Percentiles rank a stretch among this genome's conserved stretches.
Conservation (phyloP, 2,888 invertebrate species). For the Trissolcus brochymenae region DNA sequence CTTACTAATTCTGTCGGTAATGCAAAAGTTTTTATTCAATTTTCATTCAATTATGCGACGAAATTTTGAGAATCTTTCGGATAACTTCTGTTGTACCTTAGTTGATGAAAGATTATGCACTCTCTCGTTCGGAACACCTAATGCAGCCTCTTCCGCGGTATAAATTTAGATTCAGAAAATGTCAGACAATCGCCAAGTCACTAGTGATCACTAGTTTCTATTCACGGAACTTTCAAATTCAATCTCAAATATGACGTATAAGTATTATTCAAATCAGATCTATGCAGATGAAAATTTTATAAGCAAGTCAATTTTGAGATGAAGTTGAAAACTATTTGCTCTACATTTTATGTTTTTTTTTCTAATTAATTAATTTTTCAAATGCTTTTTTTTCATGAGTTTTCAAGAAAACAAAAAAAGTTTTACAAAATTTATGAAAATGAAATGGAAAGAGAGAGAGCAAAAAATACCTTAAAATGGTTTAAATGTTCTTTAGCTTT, state of each 20-base stretch:
- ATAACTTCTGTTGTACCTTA: slow-evolving; percentile 12
- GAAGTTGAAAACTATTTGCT: background rate
- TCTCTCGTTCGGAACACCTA: slow-evolving; percentile 59
- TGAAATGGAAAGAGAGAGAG: too few relatives aligned
- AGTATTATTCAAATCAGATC: background rate
- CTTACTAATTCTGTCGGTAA: slow-evolving; percentile 2
- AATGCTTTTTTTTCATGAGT: too few relatives aligned
- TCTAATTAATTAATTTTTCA: too few relatives aligned
- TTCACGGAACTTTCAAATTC: slow-evolving; percentile 52
- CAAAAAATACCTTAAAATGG: slow-evolving; percentile 77
- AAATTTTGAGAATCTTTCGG: slow-evolving; percentile 3
- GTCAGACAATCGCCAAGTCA: slow-evolving; percentile 71
- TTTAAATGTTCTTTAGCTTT: slow-evolving; percentile 83
- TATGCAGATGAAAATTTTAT: background rate
- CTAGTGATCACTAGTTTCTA: slow-evolving; percentile 54
- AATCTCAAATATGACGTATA: slow-evolving; percentile 36
- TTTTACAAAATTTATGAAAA: too few relatives aligned
- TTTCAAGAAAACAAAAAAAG: too few relatives aligned
- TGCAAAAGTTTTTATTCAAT: background rate
- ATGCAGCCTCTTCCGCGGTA: slow-evolving; percentile 65
- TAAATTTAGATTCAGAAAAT: slow-evolving; percentile 72
- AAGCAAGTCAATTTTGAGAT: background rate
- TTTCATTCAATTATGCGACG: background rate
- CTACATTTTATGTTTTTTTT: background rate
- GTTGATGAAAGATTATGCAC: slow-evolving; percentile 57